These are phyloP conservation scores for Pseudomyrmex concolor DNA, from an alignment of 1,140 invertebrate species.

Conservation along the genomic window DNA sequence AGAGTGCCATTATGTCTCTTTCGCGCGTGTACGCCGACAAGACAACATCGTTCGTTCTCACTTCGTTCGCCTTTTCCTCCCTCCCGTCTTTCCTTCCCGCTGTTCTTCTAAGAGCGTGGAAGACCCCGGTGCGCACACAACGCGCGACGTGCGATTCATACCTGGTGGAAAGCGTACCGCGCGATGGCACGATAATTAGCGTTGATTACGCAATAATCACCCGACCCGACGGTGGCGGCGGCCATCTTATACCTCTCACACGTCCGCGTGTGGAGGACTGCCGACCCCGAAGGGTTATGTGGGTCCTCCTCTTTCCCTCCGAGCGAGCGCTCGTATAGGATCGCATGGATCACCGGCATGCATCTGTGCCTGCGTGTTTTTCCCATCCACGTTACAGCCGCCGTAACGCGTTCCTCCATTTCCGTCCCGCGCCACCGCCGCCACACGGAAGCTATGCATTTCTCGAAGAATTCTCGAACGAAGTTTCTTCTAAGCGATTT, in stretches of 20 bases:
- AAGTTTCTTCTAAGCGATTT: constrained; percentile 32
- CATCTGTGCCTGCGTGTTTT: constrained; percentile 24
- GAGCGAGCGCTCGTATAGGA: constrained; percentile 2
- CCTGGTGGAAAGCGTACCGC: constrained; percentile 68
- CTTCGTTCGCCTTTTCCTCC: constrained; percentile 24
- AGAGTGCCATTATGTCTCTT: constrained; percentile 81
- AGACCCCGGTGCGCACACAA: constrained; percentile 1
- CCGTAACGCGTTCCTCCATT: constrained; percentile 14
- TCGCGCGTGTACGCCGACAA: constrained; percentile 65
- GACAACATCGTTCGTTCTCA: constrained; percentile 39
- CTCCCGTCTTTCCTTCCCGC: constrained; percentile 11
- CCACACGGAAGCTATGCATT: constrained; percentile 38
- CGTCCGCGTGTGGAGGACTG: constrained; percentile 44
- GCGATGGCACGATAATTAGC: constrained; percentile 74
- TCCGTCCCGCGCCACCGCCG: constrained; percentile 4
- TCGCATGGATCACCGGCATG: constrained; percentile 30
- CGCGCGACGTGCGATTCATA: constrained; percentile 51
- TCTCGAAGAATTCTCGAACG: constrained; percentile 28
- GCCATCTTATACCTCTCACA: constrained; percentile 60
- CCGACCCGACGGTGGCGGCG: constrained; percentile 46
- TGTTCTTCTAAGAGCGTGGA: neutral
- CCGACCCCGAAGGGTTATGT: constrained; percentile 56
- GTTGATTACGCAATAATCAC: constrained; percentile 77
- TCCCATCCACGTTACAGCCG: constrained; percentile 20
- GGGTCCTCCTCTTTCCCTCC: constrained; percentile 30